These are phyloP conservation scores for Aepyceros melampus DNA, from an alignment of 2,113 vertebrate species.

Conservation along the genomic window DNA sequence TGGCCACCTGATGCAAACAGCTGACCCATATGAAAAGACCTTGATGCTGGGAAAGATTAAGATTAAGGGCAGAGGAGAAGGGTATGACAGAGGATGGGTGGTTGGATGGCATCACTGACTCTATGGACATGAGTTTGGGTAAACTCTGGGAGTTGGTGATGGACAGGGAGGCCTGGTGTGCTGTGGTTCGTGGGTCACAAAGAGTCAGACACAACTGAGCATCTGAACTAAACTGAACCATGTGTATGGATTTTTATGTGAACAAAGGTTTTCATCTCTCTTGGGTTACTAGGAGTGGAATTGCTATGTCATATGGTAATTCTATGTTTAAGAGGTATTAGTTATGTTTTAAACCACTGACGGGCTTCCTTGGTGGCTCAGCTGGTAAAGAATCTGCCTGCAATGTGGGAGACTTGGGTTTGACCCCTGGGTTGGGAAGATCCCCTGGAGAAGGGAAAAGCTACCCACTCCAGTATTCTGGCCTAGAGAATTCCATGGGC, in stretches of 20 bases:
- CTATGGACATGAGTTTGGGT: background rate
- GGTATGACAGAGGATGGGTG: background rate
- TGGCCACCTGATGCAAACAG: background rate
- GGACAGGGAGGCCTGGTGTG: background rate
- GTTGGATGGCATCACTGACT: background rate
- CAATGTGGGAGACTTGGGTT: background rate
- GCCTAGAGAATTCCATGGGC: background rate
- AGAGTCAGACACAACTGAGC: background rate
- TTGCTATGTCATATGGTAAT: background rate
- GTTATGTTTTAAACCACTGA: conserved; percentile 17
- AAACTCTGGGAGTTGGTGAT: background rate
- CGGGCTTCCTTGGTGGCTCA: background rate
- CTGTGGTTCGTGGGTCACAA: background rate
- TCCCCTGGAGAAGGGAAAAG: background rate
- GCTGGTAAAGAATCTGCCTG: background rate
- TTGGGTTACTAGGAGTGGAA: background rate
- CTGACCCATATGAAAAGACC: background rate
- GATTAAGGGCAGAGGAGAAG: background rate
- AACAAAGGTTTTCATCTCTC: background rate
- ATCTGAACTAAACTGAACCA: background rate
- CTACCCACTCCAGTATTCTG: background rate
- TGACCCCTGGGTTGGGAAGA: background rate
- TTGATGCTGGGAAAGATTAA: background rate
- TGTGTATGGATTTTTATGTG: background rate
- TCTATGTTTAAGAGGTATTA: background rate